A percentile compares a stretch with the other conserved stretches of the same genome.
phyloP scores from a whole-genome alignment of 2,113 vertebrate genomes.

The Tenebrosternarchus preto region DNA sequence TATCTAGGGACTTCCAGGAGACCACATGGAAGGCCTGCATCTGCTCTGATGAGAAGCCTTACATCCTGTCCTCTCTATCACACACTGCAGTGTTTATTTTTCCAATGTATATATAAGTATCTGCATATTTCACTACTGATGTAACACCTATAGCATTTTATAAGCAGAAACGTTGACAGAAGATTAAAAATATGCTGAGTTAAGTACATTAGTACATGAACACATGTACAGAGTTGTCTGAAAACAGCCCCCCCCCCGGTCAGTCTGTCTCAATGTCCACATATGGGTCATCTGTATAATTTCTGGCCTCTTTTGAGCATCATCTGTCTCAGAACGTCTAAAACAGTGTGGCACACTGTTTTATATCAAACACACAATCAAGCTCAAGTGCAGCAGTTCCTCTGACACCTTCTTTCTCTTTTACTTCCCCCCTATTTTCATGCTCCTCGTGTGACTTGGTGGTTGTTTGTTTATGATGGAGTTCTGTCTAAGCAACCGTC shows the following conservation, averaged over 20 bases:
- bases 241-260: background rate
- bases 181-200: too few relatives aligned
- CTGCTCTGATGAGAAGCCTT: constrained; percentile 16
- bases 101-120: too few relatives aligned
- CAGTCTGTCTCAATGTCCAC: background rate
- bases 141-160: too few relatives aligned
- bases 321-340: background rate
- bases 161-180: too few relatives aligned
- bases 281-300: background rate
- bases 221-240: background rate
- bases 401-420: background rate
- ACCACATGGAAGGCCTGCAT: constrained; percentile 36
- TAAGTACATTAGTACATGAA: background rate
- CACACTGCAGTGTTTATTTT: background rate
- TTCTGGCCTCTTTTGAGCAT: background rate
- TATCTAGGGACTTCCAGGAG: background rate
- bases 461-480: constrained; percentile 14
- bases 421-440: background rate
- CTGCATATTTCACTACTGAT: too few relatives aligned
- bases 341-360: background rate
- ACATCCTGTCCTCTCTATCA: background rate
- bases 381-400: background rate
- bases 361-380: background rate
- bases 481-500: too few relatives aligned
- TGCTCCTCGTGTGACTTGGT: background rate